Base-by-base conservation (phyloP, 2,888 invertebrate species). In the Drosophila affinis region DNA sequence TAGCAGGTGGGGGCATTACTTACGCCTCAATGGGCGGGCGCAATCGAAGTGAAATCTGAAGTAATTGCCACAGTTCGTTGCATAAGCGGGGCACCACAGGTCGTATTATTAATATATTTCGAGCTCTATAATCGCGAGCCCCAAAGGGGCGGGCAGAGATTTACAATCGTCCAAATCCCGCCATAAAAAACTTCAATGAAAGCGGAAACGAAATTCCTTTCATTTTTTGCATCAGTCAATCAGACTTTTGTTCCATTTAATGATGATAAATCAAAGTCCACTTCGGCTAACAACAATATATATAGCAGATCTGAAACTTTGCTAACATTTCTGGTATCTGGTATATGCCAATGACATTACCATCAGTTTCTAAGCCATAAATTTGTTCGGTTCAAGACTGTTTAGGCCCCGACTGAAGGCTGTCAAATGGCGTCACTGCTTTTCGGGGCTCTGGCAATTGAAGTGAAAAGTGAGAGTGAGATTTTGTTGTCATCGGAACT, bases 61-160 rank as follows among this genome's bases (percentile, higher is more conserved):
- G 70, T 67, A 62, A 64, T 73, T 77, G 76, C 49, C 45, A 17
- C 64, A 47, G 55, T 18, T 18, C 47, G 54, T 77, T 80, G 63
- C 69, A 73, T 65, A 77, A 68, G 32, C 44, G 52, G 51, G 55
- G 62, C 60, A 75, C 79, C 71, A 78, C 81, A 51, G 21, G 80
- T 73, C 83, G 83, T 73, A 83, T 79, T 68, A 68, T 73, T 70
- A 73, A 82, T 79, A 71, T 75, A 55, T 62, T 51, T 51, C 55
- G 68, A 60, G 39, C 73, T 72, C 79, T 69, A 59, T 75, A 68
- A 77, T 74, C 68, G 71, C 53, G 57, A 53, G 10, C 32, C 32
- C 32, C 32, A 1, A 12, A 12, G 34, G 12, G 34, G 34, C 34
- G 5, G 32, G 34, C 53, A 21, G 24, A 45, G 65, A 49, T 64